Percentiles rank a stretch among this genome's conserved stretches.
These are phyloP conservation scores for Sitodiplosis mosellana DNA, from an alignment of 1,140 invertebrate species.

Conservation along the genomic window DNA sequence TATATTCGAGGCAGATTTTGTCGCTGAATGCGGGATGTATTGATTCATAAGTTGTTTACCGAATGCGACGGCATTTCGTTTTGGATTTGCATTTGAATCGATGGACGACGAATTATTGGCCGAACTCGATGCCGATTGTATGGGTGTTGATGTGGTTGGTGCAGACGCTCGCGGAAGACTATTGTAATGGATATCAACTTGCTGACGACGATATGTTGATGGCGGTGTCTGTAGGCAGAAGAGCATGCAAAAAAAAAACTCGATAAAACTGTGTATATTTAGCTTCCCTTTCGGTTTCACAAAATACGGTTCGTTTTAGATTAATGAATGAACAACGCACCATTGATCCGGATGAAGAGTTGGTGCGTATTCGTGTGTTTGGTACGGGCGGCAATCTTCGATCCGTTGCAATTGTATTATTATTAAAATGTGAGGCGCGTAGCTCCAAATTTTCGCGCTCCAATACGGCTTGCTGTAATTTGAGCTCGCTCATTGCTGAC, in stretches of 20 bases:
- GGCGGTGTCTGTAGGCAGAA: slow-evolving; percentile 43
- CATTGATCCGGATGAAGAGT: not conserved
- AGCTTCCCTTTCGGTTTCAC: not conserved
- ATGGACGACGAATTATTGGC: slow-evolving; percentile 11
- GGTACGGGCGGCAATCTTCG: not conserved
- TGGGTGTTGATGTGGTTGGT: slow-evolving; percentile 10
- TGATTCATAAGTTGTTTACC: slow-evolving; percentile 20
- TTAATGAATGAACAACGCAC: not conserved
- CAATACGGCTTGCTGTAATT: slow-evolving; percentile 59
- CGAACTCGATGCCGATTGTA: not conserved
- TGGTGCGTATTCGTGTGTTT: not conserved
- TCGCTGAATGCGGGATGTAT: not conserved
- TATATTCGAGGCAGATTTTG: not conserved
- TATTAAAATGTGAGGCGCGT: slow-evolving; percentile 26
- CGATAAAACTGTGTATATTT: too few species aligned
- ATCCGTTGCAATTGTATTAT: not conserved
- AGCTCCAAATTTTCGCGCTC: slow-evolving; percentile 69
- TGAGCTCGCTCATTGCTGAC: slow-evolving; percentile 75
- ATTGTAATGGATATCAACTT: slow-evolving; percentile 53
- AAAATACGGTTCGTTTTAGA: too few species aligned
- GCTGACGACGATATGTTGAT: slow-evolving; percentile 39
- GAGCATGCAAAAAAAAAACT: not conserved
- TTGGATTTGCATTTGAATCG: slow-evolving; percentile 24
- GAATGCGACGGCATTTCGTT: slow-evolving; percentile 22
- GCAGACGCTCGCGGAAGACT: slow-evolving; percentile 56